Percentiles rank a stretch among this genome's conserved stretches.
Evolutionary conservation across 2,113 vertebrate species (phyloP).

Genomic region (Rhinoptilus africanus): DNA sequence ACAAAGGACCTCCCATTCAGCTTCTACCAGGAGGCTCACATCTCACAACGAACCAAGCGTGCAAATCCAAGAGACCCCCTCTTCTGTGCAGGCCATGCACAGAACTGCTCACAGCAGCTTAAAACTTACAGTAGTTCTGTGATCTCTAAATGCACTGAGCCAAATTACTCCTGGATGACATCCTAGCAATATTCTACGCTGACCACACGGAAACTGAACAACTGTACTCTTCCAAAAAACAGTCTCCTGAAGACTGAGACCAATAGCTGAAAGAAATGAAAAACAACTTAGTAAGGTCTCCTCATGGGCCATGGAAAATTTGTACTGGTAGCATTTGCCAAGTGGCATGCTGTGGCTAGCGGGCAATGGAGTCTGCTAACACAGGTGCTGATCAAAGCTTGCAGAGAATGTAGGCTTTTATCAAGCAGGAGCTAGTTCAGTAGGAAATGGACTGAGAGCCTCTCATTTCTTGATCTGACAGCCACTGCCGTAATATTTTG

Average conservation of each 20-base stretch:
- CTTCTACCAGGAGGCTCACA: neutral
- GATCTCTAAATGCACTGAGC: neutral
- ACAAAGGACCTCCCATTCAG: neutral
- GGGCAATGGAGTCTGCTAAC: neutral
- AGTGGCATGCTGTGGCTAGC: neutral
- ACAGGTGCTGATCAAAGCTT: accelerated
- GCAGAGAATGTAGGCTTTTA: neutral
- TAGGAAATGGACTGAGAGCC: neutral
- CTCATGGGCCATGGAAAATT: neutral
- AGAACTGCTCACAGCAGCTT: neutral
- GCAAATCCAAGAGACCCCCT: neutral
- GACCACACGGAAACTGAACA: neutral
- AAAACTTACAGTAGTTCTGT: neutral
- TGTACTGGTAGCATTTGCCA: neutral
- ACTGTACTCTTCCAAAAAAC: neutral
- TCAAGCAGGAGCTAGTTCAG: neutral
- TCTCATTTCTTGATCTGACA: neutral
- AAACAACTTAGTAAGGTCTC: neutral
- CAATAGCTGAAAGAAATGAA: neutral
- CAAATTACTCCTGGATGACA: neutral
- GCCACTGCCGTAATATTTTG: neutral
- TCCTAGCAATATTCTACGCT: accelerated
- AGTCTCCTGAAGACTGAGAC: neutral
- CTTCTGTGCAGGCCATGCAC: accelerated
- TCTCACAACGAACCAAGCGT: neutral